Percentiles rank a stretch among this genome's conserved stretches.
Evolutionary conservation across 37 sponge, comb jelly and placozoan genomes (phyloP).

Genomic region (Haliclona indistincta): DNA sequence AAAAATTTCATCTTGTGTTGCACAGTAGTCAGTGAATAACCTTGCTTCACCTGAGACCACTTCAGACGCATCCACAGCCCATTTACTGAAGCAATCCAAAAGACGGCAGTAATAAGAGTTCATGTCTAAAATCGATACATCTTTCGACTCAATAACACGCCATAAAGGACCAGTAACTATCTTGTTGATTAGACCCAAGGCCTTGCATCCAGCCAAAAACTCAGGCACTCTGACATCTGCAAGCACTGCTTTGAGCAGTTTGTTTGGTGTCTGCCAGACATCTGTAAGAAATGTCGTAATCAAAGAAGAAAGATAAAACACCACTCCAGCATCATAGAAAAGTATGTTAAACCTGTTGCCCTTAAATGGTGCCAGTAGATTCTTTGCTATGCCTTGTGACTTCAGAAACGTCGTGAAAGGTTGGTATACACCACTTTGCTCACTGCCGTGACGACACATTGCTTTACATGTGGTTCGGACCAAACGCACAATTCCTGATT

Average conservation of each 20-base stretch:
- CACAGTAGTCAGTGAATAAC: conserved; percentile 12
- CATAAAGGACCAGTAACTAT: conserved; percentile 49
- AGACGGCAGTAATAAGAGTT: conserved; percentile 11
- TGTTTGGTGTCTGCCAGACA: conserved; percentile 36
- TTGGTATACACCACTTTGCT: conserved; percentile 46
- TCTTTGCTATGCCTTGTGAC: conserved; percentile 7
- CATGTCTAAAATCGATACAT: conserved; percentile 38
- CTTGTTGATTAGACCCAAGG: too few relatives aligned
- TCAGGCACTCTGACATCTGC: conserved; percentile 25
- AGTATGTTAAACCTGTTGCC: too few relatives aligned
- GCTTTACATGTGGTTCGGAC: conserved; percentile 42
- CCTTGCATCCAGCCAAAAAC: conserved; percentile 27
- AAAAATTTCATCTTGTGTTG: conserved; percentile 1
- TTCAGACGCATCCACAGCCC: conserved; percentile 23
- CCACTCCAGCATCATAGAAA: conserved; percentile 47
- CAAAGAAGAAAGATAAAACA: conserved; percentile 4
- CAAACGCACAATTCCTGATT: conserved; percentile 30
- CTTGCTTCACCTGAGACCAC: conserved; percentile 16
- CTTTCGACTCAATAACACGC: conserved; percentile 31
- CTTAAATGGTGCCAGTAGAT: conserved; percentile 34
- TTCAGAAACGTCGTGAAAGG: conserved; percentile 19
- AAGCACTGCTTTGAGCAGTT: conserved; percentile 20
- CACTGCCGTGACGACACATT: conserved; percentile 18
- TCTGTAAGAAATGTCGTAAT: background rate
- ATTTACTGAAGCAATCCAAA: background rate